Base-by-base conservation (phyloP, 1,140 invertebrate genomes). In the Hormaphis cornu region DNA sequence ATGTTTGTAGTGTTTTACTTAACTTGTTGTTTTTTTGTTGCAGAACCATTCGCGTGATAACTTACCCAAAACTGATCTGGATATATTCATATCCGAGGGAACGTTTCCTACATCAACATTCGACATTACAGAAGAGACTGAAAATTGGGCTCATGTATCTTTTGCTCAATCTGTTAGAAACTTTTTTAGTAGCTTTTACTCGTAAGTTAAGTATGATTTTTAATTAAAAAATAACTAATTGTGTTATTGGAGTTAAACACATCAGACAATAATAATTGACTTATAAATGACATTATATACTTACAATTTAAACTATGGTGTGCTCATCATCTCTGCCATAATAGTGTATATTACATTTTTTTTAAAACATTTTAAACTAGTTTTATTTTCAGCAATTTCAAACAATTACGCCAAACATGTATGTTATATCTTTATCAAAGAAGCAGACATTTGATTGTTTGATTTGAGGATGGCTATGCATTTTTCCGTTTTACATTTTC, bases 121-220 rank as follows among this genome's bases (percentile, higher is more conserved):
- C 22, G 61, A 66, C 18, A 50, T 66, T n/a, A 66, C 61, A n/a
- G 61, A 66, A 50, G 61, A 66, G 44, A 66, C 61, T 35, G 61
- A 66, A 22, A 24, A 66, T 10, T 66, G 61, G 61, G 44, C 61
- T 10, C 61, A 50, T 10, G 7, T 66, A 22, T 35, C 61, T 24
- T 66, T 66, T 35, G 28, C 61, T n/a, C 61, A 66, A 22, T 16
- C 61, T n/a, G 3, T 66, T 30, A 50, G 28, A 20, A 33, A 18
- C 22, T 22, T 48, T 33, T 66, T 66, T 35, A 35, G 61, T 48
- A 66, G 61, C 22, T 35, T 48, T 66, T 66, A 28, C 35, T 35
- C 35, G 61, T 66, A 50, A 66, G 44, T 33, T 61, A 20, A 26
- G 9, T 18, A 33, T 61, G 14, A 46, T 14, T 61, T 46, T 28